Base-by-base conservation (phyloP, 2,888 invertebrate species). In the Drosophila neoperkinsi region DNA sequence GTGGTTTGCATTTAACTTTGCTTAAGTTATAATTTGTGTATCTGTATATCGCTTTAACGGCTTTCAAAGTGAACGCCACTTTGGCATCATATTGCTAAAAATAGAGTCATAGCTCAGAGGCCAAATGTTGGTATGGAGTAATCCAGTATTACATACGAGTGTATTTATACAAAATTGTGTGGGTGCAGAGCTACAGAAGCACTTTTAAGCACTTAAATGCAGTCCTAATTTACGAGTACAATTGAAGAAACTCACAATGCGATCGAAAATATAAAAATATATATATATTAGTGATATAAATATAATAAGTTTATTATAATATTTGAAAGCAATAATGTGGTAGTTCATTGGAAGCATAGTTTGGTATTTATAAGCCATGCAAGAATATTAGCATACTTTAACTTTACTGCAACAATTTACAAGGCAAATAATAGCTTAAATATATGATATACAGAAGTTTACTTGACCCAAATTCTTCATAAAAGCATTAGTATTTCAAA, bases 61-160 rank as follows among this genome's bases (percentile, higher is more conserved):
- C 81, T 85, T 71, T 79, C 82, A 69, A 84, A 88, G 79, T 72
- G 85, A 78, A 81, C 74, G 82, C 74, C 79, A 61, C 69, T 70
- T 67, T 79, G 81, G 74, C 91, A 88, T 90, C 91, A 91, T 73
- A 67, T 18, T 31, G 76, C 79, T 86, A 84, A 87, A 89, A 91
- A 91, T 91, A 85, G 69, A 71, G 56, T 25, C 83, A 71, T 68
- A 90, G 61, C 86, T 85, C 88, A 84, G 88, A 49, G 58, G 72
- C 65, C 74, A 59, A 67, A 68, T 65, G 66, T 49, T 58, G 63
- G 16, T 52, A 9, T 36, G 16, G 13, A 53, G 11, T 58, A 30
- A 36, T 33, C 43, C 41, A 74, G 28, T 62, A 34, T 71, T 61
- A 30, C 56, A 46, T 36, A 38, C 69, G 34, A 46, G 31, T 58